A percentile compares a stretch with the other conserved stretches of the same genome.
These are phyloP conservation scores for Epinotia nisella DNA, from an alignment of 2,888 invertebrate genomes.

Conservation along the genomic window DNA sequence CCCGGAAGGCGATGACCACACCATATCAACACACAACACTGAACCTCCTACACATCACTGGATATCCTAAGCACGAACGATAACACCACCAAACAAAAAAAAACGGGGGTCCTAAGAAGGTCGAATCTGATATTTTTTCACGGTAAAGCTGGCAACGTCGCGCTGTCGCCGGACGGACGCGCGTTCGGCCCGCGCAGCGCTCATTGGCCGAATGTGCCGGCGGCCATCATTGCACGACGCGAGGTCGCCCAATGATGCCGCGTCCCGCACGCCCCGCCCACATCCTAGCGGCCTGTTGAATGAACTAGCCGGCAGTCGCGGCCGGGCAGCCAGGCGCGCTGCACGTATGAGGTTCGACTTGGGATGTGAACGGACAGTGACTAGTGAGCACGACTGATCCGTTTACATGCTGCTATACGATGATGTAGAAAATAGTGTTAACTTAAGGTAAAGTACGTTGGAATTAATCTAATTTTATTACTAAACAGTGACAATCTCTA, in stretches of 20 bases:
- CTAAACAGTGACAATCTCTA: not conserved
- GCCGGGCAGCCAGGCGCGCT: conserved; percentile 57
- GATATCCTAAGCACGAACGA: conserved; percentile 81
- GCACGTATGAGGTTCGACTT: conserved; percentile 54
- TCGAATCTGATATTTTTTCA: conserved; percentile 83
- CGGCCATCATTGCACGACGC: conserved; percentile 77
- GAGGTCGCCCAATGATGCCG: conserved; percentile 76
- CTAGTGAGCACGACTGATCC: conserved; percentile 47
- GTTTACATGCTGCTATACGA: conserved; percentile 34
- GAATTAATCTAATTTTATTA: not conserved
- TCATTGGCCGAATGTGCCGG: conserved; percentile 82
- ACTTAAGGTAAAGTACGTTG: conserved; percentile 37
- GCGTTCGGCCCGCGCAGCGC: conserved; percentile 80
- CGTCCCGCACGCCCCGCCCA: conserved; percentile 84
- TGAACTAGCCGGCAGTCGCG: conserved; percentile 77
- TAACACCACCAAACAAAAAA: conserved; percentile 83
- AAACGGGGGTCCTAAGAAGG: conserved; percentile 84
- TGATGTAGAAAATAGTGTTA: conserved; percentile 33
- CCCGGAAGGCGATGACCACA: conserved; percentile 81
- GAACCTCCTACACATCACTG: conserved; percentile 78
- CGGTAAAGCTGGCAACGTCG: conserved; percentile 83
- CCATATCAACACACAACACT: conserved; percentile 80
- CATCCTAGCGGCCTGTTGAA: conserved; percentile 79
- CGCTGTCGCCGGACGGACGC: conserved; percentile 76
- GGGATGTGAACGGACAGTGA: conserved; percentile 47